Percentiles rank a stretch among this genome's conserved stretches.
phyloP scores from a whole-genome alignment of 1,140 invertebrate genomes.

The Drosophila asahinai region DNA sequence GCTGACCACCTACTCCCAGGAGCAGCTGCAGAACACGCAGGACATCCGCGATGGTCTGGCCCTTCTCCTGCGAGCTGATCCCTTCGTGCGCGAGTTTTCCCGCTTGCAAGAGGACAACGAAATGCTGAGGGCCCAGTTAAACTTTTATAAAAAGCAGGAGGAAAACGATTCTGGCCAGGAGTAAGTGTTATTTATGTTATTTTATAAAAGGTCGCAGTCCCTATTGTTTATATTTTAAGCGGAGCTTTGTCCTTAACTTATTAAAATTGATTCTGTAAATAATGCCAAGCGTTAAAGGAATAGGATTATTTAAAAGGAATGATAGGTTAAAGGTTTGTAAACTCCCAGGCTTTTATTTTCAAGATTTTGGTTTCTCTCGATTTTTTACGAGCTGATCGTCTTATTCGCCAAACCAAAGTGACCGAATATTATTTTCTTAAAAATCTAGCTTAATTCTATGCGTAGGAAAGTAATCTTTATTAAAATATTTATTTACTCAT shows the following conservation, averaged over 20 bases:
- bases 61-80: constrained; percentile 59
- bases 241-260: background rate
- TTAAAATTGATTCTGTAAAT: background rate
- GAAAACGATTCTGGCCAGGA: constrained; percentile 10
- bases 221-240: background rate
- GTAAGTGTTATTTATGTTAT: background rate
- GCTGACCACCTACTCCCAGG: constrained; percentile 47
- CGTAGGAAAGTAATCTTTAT: background rate
- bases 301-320: background rate
- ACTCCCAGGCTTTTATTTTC: too few species aligned
- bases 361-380: too few species aligned
- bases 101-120: constrained; percentile 69
- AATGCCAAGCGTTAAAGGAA: background rate
- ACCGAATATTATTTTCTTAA: too few species aligned
- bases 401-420: too few species aligned
- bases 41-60: constrained; percentile 65
- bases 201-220: background rate
- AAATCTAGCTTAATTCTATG: too few species aligned
- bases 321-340: background rate
- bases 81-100: constrained; percentile 64
- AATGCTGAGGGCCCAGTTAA: constrained; percentile 49
- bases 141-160: constrained; percentile 14
- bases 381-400: too few species aligned
- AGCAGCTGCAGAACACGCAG: constrained; percentile 48
- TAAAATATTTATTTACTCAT: background rate